Evolutionary conservation across 2,113 vertebrate species (phyloP).

Genomic region (Marmota monax): DNA sequence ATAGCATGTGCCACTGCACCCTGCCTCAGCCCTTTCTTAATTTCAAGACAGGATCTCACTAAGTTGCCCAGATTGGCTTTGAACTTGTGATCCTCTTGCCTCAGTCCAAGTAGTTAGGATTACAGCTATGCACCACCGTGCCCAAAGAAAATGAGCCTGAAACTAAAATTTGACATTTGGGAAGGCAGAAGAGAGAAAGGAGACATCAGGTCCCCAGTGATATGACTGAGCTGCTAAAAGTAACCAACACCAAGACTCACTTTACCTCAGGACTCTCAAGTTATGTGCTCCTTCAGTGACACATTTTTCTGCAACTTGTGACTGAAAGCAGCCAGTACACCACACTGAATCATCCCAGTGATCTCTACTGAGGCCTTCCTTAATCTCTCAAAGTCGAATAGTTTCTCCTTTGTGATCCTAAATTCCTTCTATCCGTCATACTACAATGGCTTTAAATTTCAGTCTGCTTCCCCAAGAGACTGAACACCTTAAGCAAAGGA

Average conservation of each 20-base stretch:
- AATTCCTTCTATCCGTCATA: not conserved
- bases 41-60: no score
- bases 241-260: not conserved
- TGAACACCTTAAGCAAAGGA: not conserved
- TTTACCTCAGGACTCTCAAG: not conserved
- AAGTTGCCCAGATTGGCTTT: no score
- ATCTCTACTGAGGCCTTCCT: not conserved
- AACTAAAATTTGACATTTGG: not conserved
- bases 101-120: not conserved
- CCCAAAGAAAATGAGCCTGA: not conserved
- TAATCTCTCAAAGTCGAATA: not conserved
- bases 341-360: not conserved
- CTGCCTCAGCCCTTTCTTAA: not conserved
- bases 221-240: not conserved
- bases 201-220: not conserved
- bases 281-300: not conserved
- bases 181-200: not conserved
- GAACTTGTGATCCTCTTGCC: not conserved
- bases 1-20: no score
- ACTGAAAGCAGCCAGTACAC: not conserved
- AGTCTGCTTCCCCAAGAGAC: not conserved
- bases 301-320: not conserved
- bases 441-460: not conserved
- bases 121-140: not conserved
- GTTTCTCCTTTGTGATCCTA: not conserved